Conservation (phyloP, 2,888 invertebrate species). For the Athetis lepigone region DNA sequence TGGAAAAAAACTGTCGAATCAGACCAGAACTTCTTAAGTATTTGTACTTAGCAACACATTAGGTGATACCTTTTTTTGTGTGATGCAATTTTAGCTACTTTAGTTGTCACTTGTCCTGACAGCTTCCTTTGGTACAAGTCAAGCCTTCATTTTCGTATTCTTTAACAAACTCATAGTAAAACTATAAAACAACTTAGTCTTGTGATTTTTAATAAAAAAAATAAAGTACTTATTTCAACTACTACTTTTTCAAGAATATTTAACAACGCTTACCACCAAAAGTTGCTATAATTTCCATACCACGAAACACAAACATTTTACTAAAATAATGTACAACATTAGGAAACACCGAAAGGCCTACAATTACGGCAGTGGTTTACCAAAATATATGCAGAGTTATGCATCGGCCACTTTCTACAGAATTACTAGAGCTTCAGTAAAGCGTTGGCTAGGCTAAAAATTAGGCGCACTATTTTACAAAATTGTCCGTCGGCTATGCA, state of each 20-base stretch:
- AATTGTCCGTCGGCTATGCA: conserved; percentile 63
- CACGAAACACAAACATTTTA: not conserved
- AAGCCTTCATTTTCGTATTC: too few species aligned
- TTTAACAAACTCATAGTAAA: too few species aligned
- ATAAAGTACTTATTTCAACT: too few species aligned
- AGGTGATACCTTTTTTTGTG: too few species aligned
- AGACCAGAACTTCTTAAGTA: too few species aligned
- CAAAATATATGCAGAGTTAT: conserved; percentile 45
- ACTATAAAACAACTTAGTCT: too few species aligned
- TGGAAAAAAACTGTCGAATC: too few species aligned
- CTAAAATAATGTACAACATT: conserved; percentile 23
- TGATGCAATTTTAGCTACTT: too few species aligned
- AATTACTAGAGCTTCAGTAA: conserved; percentile 33
- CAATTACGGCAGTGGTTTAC: conserved; percentile 38
- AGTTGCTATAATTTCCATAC: conserved; percentile 22
- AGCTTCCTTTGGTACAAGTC: too few species aligned
- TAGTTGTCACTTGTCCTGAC: too few species aligned
- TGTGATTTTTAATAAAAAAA: too few species aligned
- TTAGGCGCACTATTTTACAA: conserved; percentile 61
- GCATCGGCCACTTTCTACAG: conserved; percentile 36
- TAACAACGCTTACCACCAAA: not conserved
- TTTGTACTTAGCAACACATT: too few species aligned
- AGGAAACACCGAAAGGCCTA: conserved; percentile 14
- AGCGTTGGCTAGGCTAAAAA: conserved; percentile 55
- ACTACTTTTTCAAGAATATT: not conserved